Conservation (phyloP, 2,888 invertebrate species). For the Scotopteryx bipunctaria region DNA sequence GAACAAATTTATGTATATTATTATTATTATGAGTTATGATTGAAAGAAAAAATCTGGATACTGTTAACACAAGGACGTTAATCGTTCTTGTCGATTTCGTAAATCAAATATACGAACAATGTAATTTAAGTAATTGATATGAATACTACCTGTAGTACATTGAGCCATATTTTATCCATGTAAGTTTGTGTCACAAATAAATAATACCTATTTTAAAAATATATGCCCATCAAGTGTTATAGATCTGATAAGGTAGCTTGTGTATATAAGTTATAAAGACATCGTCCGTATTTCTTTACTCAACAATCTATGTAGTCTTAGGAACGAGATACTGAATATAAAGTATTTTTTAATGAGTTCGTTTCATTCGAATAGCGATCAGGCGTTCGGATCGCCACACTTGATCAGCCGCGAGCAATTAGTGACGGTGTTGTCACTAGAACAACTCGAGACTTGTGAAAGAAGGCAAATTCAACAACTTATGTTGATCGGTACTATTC, state of each 20-base stretch:
- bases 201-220: background rate
- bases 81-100: background rate
- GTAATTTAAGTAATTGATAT: background rate
- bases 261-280: conserved; percentile 11
- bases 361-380: conserved; percentile 38
- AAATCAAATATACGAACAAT: background rate
- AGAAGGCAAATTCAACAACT: too few relatives aligned
- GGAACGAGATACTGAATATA: conserved; percentile 36
- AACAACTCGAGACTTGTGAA: background rate
- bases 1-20: too few relatives aligned
- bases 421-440: conserved; percentile 45
- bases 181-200: conserved; percentile 10
- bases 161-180: conserved; percentile 10
- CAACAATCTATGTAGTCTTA: conserved; percentile 10
- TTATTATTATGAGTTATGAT: background rate
- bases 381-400: conserved; percentile 21
- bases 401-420: conserved; percentile 21
- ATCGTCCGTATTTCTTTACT: conserved; percentile 14
- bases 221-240: background rate
- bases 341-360: conserved; percentile 38
- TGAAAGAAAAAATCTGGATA: background rate
- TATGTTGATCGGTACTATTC: too few relatives aligned
- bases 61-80: background rate
- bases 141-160: background rate
- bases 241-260: conserved; percentile 4